A percentile compares a stretch with the other conserved stretches of the same genome.
phyloP scores from a whole-genome alignment of 2,888 invertebrate species.

The Archips crataeganus region DNA sequence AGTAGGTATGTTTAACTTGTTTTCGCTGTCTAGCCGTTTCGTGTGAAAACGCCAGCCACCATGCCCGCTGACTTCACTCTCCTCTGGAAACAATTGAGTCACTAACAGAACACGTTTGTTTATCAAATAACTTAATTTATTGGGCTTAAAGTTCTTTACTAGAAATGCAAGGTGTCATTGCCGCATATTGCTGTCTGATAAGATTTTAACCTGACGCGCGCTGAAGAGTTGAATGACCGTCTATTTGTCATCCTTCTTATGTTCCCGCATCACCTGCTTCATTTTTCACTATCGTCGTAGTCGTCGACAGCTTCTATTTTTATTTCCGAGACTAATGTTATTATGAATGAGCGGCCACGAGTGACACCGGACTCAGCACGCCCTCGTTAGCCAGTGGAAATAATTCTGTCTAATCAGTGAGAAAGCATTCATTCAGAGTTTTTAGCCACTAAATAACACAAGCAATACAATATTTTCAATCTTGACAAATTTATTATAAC shows the following conservation, averaged over 20 bases:
- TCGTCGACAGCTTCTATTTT: conserved; percentile 69
- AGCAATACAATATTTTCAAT: conserved; percentile 24
- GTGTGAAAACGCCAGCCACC: conserved; percentile 15
- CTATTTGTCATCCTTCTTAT: conserved; percentile 71
- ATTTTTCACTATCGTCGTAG: conserved; percentile 73
- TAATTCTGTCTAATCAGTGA: conserved; percentile 50
- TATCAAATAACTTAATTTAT: no score
- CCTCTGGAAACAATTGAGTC: conserved; percentile 20
- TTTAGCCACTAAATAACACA: conserved; percentile 5
- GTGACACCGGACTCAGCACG: conserved; percentile 58
- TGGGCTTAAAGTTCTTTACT: neutral
- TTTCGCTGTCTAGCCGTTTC: conserved; percentile 57
- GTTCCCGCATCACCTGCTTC: conserved; percentile 74
- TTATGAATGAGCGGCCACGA: conserved; percentile 72
- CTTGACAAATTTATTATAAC: conserved; percentile 18
- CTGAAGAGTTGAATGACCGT: conserved; percentile 66
- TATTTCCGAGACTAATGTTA: conserved; percentile 59
- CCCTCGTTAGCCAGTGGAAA: conserved; percentile 52
- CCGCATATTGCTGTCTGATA: neutral
- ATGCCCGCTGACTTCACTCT: conserved; percentile 20
- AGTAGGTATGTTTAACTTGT: conserved; percentile 75
- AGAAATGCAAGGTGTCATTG: neutral
- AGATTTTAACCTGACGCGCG: neutral
- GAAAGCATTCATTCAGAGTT: conserved; percentile 11
- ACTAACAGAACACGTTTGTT: neutral